phyloP scores from a whole-genome alignment of 2,888 invertebrate genomes.

The Lamproptera curius region DNA sequence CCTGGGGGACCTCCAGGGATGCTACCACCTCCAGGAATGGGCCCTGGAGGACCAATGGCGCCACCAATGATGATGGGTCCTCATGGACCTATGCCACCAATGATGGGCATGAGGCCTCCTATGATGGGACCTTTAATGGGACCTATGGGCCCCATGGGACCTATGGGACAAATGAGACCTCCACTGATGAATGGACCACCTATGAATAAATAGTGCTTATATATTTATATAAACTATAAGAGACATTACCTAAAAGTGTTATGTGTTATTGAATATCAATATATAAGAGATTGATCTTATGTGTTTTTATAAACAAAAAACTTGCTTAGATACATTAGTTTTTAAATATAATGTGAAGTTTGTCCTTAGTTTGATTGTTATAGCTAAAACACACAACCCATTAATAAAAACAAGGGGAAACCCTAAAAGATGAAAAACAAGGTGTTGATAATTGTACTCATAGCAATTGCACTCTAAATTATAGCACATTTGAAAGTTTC shows the following conservation, averaged over 20 bases:
- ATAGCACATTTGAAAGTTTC: too few relatives aligned
- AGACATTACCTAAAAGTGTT: background rate
- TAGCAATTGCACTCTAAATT: too few relatives aligned
- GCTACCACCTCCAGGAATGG: conserved; percentile 77
- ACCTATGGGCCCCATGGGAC: conserved; percentile 80
- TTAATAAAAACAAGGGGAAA: too few relatives aligned
- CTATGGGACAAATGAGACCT: conserved; percentile 86
- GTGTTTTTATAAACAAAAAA: too few relatives aligned
- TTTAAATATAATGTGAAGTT: too few relatives aligned
- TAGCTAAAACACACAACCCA: too few relatives aligned
- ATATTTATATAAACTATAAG: background rate
- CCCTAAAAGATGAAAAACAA: too few relatives aligned
- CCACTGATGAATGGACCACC: conserved; percentile 85
- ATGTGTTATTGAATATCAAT: too few relatives aligned
- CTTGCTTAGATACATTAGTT: too few relatives aligned
- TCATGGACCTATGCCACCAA: conserved; percentile 87
- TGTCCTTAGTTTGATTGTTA: too few relatives aligned
- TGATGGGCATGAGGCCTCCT: conserved; percentile 82
- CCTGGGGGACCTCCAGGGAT: conserved; percentile 82
- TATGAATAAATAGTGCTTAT: conserved; percentile 68
- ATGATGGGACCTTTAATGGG: conserved; percentile 83
- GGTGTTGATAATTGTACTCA: too few relatives aligned
- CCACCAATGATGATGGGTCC: conserved; percentile 91
- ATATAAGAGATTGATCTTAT: too few relatives aligned
- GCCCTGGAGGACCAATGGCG: conserved; percentile 83